These are phyloP conservation scores for Centrocercus urophasianus DNA, from an alignment of 2,113 vertebrate species.

Conservation along the genomic window DNA sequence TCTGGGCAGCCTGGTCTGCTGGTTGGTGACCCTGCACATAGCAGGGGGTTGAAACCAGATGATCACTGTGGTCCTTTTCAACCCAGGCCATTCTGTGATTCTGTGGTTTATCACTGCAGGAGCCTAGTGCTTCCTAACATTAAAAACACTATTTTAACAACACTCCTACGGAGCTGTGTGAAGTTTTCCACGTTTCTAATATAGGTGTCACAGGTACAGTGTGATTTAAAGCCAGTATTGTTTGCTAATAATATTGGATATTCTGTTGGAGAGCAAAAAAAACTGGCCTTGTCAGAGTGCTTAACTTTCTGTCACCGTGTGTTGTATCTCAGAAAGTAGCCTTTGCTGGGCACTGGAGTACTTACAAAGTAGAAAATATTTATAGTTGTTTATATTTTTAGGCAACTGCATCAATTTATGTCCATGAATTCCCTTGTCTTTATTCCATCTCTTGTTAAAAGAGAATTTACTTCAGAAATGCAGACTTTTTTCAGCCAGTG, in stretches of 20 bases:
- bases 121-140: background rate
- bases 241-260: background rate
- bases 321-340: background rate
- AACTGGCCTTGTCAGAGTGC: background rate
- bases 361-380: background rate
- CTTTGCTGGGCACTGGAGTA: background rate
- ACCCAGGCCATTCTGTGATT: too few relatives aligned
- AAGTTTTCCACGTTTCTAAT: background rate
- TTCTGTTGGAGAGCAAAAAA: background rate
- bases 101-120: background rate
- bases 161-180: background rate
- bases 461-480: background rate
- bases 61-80: too few relatives aligned
- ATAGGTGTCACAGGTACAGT: background rate
- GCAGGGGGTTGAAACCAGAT: too few relatives aligned
- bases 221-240: background rate
- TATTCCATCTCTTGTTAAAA: background rate
- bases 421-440: background rate
- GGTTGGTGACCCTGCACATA: too few relatives aligned
- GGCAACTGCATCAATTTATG: background rate
- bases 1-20: too few relatives aligned
- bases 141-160: background rate
- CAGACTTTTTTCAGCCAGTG: background rate
- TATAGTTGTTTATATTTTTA: background rate
- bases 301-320: background rate